Conservation (phyloP, 2,888 invertebrate genomes). For the Agrenia bidenticulata region DNA sequence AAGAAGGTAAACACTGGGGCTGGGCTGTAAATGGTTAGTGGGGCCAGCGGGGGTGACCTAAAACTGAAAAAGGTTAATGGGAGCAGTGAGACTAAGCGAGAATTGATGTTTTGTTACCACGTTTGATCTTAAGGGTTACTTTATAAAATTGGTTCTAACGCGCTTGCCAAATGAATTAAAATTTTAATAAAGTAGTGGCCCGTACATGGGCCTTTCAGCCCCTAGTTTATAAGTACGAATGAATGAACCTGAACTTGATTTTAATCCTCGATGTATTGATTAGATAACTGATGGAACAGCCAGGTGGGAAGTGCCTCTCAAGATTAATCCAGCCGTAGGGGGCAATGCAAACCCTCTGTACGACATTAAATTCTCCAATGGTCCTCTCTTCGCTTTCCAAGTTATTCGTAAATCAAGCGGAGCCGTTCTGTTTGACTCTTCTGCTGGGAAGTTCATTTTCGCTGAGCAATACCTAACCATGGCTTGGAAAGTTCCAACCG, state of each 20-base stretch:
- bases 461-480: constrained; percentile 59
- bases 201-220: too few relatives aligned
- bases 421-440: constrained; percentile 50
- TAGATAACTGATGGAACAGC: constrained; percentile 36
- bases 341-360: constrained; percentile 34
- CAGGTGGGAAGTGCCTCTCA: constrained; percentile 45
- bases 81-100: too few relatives aligned
- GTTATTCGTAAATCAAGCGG: constrained; percentile 39
- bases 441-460: constrained; percentile 56
- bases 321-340: constrained; percentile 29
- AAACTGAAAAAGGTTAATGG: too few relatives aligned
- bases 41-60: too few relatives aligned
- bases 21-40: too few relatives aligned
- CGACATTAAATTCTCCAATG: constrained; percentile 35
- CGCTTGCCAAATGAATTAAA: too few relatives aligned
- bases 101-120: too few relatives aligned
- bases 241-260: neutral
- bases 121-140: too few relatives aligned
- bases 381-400: constrained; percentile 40
- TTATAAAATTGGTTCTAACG: too few relatives aligned
- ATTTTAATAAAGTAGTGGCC: too few relatives aligned
- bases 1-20: too few relatives aligned
- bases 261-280: neutral
- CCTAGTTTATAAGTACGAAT: neutral
- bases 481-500: constrained; percentile 55